phyloP scores from a whole-genome alignment of 2,113 vertebrate genomes.

The Chloropsis hardwickii region DNA sequence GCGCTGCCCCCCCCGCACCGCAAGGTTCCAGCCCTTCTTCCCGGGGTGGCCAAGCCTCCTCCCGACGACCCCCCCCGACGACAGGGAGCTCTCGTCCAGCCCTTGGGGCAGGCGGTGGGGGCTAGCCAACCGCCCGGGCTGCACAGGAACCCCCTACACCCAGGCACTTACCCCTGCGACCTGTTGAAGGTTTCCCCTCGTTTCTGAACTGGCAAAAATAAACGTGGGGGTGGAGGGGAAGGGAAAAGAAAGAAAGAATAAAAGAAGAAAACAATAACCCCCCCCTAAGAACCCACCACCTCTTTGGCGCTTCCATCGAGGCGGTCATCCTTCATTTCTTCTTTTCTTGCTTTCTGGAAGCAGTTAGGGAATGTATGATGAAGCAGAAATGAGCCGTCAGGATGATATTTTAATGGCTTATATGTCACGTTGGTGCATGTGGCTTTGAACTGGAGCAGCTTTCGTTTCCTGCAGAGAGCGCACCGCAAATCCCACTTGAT shows the following conservation, averaged over 20 bases:
- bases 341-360: slow-evolving; percentile 78
- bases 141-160: slow-evolving; percentile 13
- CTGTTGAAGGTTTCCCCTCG: slow-evolving; percentile 82
- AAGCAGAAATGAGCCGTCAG: slow-evolving; percentile 88
- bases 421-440: slow-evolving; percentile 93
- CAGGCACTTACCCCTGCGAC: slow-evolving; percentile 87
- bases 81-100: background rate
- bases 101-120: background rate
- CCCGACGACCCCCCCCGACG: background rate
- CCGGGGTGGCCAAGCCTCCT: background rate
- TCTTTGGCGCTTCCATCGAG: slow-evolving; percentile 76
- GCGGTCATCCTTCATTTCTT: slow-evolving; percentile 80
- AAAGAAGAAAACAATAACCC: slow-evolving; percentile 37
- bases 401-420: slow-evolving; percentile 96
- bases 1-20: background rate
- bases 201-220: slow-evolving; percentile 48
- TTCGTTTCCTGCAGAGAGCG: slow-evolving; percentile 94
- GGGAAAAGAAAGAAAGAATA: background rate
- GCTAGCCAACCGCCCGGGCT: background rate
- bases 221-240: background rate
- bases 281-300: slow-evolving; percentile 53
- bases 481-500: slow-evolving; percentile 98
- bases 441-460: slow-evolving; percentile 97
- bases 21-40: background rate
- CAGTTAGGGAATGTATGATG: slow-evolving; percentile 86